Evolutionary conservation across 2,888 invertebrate species (phyloP), one percentile per base, ranked within the genome.

Genomic region (Cheiracanthium punctorium): DNA sequence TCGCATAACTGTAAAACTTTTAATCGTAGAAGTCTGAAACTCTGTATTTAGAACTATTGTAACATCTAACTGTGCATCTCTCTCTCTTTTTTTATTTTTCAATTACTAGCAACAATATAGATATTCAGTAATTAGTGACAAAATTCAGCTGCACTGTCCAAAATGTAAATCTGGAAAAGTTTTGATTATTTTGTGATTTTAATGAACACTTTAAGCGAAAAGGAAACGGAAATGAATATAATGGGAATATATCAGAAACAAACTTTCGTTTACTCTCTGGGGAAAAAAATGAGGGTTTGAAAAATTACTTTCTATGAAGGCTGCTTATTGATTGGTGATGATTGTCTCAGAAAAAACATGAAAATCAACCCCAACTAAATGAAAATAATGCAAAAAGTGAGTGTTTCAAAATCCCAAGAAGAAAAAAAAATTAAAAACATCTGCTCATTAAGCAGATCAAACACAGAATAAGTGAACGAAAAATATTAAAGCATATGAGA

Each of bases 281-380:
- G n/a, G 17, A 69, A 69, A 32, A 69, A 69, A 29, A 30, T 29
- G 69, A 69, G 33, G 29, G 12, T 32, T 69, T 32, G 8, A 30
- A 69, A 69, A 32, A 29, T 32, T n/a, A 32, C 32, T 32, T 37
- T 29, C 2, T n/a, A 12, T 17, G n/a, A 69, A 17, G 69, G 32
- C 29, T 29, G 32, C 32, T 29, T 37, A 37, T 37, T 37, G 37
- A 37, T 37, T 37, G 33, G 10, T 69, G 69, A 69, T n/a, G 69
- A 69, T 14, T 29, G 32, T 69, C 29, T n/a, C 69, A 30, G 69
- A 69, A 69, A 69, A 30, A 30, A 69, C n/a, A n/a, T n/a, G 32
- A 30, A 17, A n/a, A 32, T 69, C 29, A 17, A 14, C 32, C 37
- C 37, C 37, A 37, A 37, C 7, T 37, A 29, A 10, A 17, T 17